phyloP scores from a whole-genome alignment of 2,888 invertebrate species.

The Cheilosia pagana region DNA sequence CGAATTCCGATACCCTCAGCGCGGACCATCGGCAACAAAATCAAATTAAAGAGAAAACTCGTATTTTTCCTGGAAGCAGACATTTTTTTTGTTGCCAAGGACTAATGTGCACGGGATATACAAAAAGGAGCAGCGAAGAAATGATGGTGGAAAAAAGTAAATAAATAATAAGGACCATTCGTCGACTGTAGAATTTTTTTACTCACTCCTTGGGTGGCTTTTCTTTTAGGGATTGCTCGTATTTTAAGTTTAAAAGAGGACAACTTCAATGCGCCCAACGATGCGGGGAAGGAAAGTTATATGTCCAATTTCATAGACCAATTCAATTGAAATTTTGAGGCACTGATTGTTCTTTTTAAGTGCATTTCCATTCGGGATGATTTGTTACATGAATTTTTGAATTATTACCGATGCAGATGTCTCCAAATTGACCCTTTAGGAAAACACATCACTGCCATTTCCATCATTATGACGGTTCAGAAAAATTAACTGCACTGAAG shows the following conservation, averaged over 20 bases:
- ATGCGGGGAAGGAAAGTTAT: no score
- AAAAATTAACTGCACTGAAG: no score
- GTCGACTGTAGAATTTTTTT: neutral
- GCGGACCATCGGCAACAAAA: constrained; percentile 27
- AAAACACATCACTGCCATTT: no score
- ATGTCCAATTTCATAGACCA: constrained; percentile 24
- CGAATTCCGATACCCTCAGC: constrained; percentile 1
- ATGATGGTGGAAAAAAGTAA: neutral
- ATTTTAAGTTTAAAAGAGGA: constrained; percentile 56
- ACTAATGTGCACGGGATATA: constrained; percentile 2
- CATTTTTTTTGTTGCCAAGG: constrained; percentile 26
- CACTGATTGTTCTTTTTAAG: no score
- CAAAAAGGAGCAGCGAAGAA: constrained; percentile 8
- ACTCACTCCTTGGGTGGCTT: neutral
- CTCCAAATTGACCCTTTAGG: no score
- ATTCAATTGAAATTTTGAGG: constrained; percentile 25
- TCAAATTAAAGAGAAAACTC: constrained; percentile 55
- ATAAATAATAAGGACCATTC: constrained; percentile 25
- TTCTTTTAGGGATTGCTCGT: constrained; percentile 34
- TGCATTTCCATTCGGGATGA: no score
- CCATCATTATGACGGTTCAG: no score
- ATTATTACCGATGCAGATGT: no score
- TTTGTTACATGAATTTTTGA: no score
- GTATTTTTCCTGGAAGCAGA: constrained; percentile 36
- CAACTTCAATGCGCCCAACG: constrained; percentile 13